Evolutionary conservation across 2,113 vertebrate genomes (phyloP).

Genomic region (Felis chaus): DNA sequence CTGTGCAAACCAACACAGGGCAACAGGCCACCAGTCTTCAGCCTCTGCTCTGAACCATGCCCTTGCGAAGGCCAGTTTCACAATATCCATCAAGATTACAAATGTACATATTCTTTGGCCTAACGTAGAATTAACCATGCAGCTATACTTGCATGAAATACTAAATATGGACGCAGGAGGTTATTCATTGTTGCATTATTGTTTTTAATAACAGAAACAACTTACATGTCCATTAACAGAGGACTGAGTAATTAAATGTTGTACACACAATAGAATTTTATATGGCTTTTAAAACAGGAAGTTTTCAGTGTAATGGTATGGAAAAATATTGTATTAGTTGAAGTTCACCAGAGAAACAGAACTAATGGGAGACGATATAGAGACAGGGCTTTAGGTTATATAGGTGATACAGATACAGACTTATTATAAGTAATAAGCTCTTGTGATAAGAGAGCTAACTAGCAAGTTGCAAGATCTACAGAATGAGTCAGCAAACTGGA

Average conservation of each 20-base stretch:
- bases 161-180: neutral
- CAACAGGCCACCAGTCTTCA: neutral
- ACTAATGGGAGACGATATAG: neutral
- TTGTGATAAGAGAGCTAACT: neutral
- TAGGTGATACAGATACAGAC: neutral
- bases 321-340: neutral
- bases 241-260: neutral
- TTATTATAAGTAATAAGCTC: neutral
- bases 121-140: neutral
- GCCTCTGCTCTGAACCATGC: neutral
- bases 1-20: neutral
- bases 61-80: neutral
- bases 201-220: conserved; percentile 7
- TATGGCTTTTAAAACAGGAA: neutral
- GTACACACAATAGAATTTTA: neutral
- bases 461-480: neutral
- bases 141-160: neutral
- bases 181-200: neutral
- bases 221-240: neutral
- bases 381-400: neutral
- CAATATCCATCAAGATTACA: neutral
- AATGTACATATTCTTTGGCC: neutral
- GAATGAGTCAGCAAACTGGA: neutral
- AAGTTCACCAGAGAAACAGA: conserved; percentile 23
- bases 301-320: neutral